A percentile compares a stretch with the other conserved stretches of the same genome.
These are phyloP conservation scores for Artibeus lituratus DNA, from an alignment of 2,797 vertebrate species.

Conservation along the genomic window DNA sequence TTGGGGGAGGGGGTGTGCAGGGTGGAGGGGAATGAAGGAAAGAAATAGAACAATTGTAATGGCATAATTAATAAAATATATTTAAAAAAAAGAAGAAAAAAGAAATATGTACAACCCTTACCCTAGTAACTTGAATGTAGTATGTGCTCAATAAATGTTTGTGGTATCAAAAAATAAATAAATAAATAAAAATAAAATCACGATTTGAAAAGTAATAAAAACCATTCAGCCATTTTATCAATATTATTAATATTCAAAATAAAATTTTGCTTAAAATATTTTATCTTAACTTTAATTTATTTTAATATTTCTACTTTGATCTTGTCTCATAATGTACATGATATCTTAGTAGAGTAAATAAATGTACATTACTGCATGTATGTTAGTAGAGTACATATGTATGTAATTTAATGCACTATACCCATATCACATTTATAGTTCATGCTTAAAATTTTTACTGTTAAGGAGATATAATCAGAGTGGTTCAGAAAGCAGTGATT, in stretches of 20 bases:
- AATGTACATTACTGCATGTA: background rate
- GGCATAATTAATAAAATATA: too few relatives aligned
- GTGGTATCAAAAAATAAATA: too few relatives aligned
- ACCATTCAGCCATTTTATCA: background rate
- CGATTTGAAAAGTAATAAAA: slow-evolving; percentile 6
- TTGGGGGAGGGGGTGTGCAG: too few relatives aligned
- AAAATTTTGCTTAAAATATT: background rate
- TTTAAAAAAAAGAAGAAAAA: too few relatives aligned
- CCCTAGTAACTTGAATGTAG: too few relatives aligned
- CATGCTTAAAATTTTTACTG: background rate
- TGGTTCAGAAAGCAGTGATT: background rate
- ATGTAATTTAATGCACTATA: background rate
- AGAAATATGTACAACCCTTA: too few relatives aligned
- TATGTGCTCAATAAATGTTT: too few relatives aligned
- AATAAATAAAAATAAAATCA: too few relatives aligned
- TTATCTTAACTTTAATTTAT: background rate
- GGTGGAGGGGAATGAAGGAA: too few relatives aligned
- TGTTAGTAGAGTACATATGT: background rate
- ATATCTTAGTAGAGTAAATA: background rate
- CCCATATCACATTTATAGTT: background rate
- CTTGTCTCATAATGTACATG: background rate
- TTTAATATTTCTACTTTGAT: background rate
- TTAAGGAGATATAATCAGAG: background rate
- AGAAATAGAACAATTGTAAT: too few relatives aligned
- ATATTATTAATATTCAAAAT: background rate